Evolutionary conservation across 2,113 vertebrate genomes (phyloP).

Genomic region (Donacobius atricapilla): DNA sequence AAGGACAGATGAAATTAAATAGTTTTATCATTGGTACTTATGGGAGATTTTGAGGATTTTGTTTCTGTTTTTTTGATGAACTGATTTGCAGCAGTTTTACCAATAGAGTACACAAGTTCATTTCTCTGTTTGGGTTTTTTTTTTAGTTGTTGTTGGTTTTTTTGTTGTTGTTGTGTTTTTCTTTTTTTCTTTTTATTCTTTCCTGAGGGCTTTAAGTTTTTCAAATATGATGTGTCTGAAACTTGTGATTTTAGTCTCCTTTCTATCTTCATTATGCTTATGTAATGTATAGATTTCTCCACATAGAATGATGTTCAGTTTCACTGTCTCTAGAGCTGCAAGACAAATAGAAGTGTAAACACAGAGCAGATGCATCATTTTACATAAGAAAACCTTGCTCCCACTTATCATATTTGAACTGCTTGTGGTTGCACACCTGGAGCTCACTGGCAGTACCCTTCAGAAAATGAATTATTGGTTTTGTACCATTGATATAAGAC

Average conservation of each 20-base stretch:
- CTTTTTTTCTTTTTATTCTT: not conserved
- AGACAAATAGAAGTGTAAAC: conserved; percentile 32
- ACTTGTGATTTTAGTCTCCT: not conserved
- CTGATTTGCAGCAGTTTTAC: not conserved
- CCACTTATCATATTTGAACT: not conserved
- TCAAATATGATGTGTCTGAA: not conserved
- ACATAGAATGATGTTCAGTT: not conserved
- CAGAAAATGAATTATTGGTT: not conserved
- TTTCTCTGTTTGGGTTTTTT: not conserved
- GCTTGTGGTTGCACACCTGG: conserved; percentile 39
- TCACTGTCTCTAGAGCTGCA: not conserved
- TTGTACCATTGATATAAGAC: not conserved
- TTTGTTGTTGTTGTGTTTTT: no score
- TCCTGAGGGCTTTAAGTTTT: not conserved
- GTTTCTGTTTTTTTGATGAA: not conserved
- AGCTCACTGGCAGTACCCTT: not conserved
- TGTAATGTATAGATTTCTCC: not conserved
- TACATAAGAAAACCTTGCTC: not conserved
- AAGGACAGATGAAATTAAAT: not conserved
- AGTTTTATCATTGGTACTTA: not conserved
- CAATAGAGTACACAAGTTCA: not conserved
- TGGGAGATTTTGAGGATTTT: not conserved
- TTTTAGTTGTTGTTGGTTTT: not conserved
- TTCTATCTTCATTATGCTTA: not conserved
- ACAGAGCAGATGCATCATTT: conserved; percentile 31